A percentile compares a stretch with the other conserved stretches of the same genome.
These are phyloP conservation scores for Acinonyx jubatus DNA, from an alignment of 2,113 vertebrate species.

Conservation along the genomic window DNA sequence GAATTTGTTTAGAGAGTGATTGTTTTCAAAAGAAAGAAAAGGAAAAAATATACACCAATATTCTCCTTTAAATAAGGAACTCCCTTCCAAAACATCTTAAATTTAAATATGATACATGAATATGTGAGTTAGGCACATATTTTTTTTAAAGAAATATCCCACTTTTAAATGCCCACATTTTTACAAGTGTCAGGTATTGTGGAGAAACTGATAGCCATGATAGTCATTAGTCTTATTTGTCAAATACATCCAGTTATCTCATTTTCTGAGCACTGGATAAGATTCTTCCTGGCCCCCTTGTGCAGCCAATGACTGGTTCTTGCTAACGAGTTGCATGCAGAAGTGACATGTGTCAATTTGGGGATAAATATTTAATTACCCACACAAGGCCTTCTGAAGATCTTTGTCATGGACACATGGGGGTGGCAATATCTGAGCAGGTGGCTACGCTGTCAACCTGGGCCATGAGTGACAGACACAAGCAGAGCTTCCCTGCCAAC, in stretches of 20 bases:
- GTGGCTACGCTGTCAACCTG: accelerated
- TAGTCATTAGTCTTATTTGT: background rate
- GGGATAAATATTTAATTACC: background rate
- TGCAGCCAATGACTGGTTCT: background rate
- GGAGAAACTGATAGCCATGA: background rate
- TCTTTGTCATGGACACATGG: background rate
- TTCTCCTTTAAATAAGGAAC: background rate
- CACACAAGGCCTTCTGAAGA: background rate
- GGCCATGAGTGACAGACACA: background rate
- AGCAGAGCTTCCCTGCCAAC: background rate
- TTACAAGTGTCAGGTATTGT: background rate
- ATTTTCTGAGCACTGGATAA: background rate
- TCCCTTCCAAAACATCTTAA: background rate
- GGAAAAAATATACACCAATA: background rate
- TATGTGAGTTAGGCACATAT: background rate
- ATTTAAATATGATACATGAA: background rate
- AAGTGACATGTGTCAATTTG: background rate
- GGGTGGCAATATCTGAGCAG: background rate
- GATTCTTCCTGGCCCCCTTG: background rate
- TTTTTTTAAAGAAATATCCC: background rate
- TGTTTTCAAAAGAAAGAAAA: background rate
- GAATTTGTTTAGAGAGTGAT: background rate
- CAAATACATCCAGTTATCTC: background rate
- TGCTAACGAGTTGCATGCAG: background rate
- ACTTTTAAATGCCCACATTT: background rate